Evolutionary conservation across 2,888 invertebrate species (phyloP), one percentile per base, ranked within the genome.

Genomic region (Hybos culiciformis): DNA sequence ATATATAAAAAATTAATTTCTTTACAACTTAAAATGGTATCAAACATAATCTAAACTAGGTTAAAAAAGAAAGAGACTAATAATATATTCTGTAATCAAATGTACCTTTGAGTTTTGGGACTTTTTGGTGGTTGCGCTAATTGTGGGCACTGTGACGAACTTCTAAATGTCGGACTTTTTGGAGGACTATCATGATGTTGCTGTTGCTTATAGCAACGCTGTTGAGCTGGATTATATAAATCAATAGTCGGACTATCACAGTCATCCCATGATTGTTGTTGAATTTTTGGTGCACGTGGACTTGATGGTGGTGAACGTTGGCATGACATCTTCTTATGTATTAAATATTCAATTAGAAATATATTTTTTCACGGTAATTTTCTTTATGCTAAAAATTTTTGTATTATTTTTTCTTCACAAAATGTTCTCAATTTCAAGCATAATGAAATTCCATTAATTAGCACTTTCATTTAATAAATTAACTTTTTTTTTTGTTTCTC

Each of bases 101-200:
- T 36, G 52, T 53, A 66, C 67, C 66, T 62, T 45, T 60, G 56
- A 40, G 61, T 56, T 46, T 61, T 63, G 39, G 63, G 60, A 46
- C 57, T 59, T 42, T 56, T 60, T 23, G 56, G 58, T 39, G 60
- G 60, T 48, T 57, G 44, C 18, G 58, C 59, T 46, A 61, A 62
- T 44, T 61, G 32, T 32, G 15, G 32, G 15, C 17, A 17, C 17
- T 17, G 32, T 17, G 15, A 8, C 14, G 5, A 11, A 20, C 43
- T 45, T 8, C 23, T 44, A 45, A 38, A 44, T 34, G 50, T 46
- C 4, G 51, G 51, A 36, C 37, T 48, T 41, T 47, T 50, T 24
- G 49, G 43, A 15, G 49, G 49, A 44, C n/a, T n/a, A n/a, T n/a
- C n/a, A 20, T 46, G 47, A 34, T 38, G 43, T 51, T 54, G 41